Evolutionary conservation across 35 echinoderm and acorn worm species (phyloP), one percentile per base, ranked within the genome.

Genomic region (Lytechinus variegatus): DNA sequence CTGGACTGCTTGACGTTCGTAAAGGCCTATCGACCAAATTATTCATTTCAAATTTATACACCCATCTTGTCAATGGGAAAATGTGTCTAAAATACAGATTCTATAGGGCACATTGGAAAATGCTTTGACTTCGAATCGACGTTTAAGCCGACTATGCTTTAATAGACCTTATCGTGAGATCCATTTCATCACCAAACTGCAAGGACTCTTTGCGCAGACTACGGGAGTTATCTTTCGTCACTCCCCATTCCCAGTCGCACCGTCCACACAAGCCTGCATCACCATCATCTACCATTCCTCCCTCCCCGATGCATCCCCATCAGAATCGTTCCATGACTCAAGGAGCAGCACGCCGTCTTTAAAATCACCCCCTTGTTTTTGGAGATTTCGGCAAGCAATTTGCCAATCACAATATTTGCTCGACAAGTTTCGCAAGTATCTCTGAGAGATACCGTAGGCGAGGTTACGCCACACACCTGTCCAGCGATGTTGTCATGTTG

Each of bases 351-450:
- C 16, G n/a, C 7, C 66, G 14, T 79, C 66, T 24, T 79, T 24
- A 24, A 79, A 24, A 24, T 79, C 66, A 79, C 66, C 66, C 19
- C 66, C 12, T 8, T 79, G 66, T 79, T 79, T 79, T 14, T 24
- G n/a, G 21, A 79, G 66, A 79, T 79, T 71, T 71, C 14, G 61
- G 61, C 61, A 71, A 71, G 61, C 61, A 71, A 71, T 71, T 79
- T 79, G 66, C 66, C 66, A 79, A 79, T n/a, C 66, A 79, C 66
- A 79, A 79, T 79, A 79, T 79, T 79, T 79, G 66, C 66, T 79
- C 21, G 19, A 16, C 66, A 79, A 79, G 16, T 79, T 44, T 79
- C 66, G 66, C 19, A 79, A 79, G 66, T 79, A 79, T 79, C 66
- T 79, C n/a, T 24, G n/a, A 79, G 66, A 24, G 66, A 79, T 24